phyloP scores from a whole-genome alignment of 2,888 invertebrate genomes.

The Drosophila anomalipes region DNA sequence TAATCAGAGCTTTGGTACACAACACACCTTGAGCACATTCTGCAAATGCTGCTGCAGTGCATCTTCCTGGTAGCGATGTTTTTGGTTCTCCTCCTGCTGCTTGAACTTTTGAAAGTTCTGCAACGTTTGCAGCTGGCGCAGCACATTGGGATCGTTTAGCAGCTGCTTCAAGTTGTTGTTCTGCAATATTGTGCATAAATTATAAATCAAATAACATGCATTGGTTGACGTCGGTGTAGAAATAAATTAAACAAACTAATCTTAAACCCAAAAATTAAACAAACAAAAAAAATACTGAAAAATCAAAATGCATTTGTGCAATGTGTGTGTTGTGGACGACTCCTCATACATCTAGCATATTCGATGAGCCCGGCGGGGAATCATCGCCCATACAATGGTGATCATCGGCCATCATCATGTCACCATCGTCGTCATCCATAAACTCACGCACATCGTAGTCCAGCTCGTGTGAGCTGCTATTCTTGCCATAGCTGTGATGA shows the following conservation, averaged over 20 bases:
- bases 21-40: slow-evolving; percentile 89
- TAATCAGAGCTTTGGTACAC: not conserved
- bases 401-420: slow-evolving; percentile 64
- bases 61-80: slow-evolving; percentile 90
- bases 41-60: slow-evolving; percentile 91
- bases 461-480: slow-evolving; percentile 75
- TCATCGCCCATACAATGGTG: slow-evolving; percentile 78
- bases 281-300: slow-evolving; percentile 4
- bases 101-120: slow-evolving; percentile 86
- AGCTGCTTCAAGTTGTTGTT: slow-evolving; percentile 85
- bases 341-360: slow-evolving; percentile 79
- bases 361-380: slow-evolving; percentile 78
- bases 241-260: slow-evolving; percentile 29
- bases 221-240: not conserved
- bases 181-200: slow-evolving; percentile 64
- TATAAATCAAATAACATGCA: not conserved
- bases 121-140: slow-evolving; percentile 94
- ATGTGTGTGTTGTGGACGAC: not conserved
- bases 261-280: slow-evolving; percentile 20
- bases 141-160: slow-evolving; percentile 93
- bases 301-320: slow-evolving; percentile 9
- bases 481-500: slow-evolving; percentile 74
- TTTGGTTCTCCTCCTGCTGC: slow-evolving; percentile 89
- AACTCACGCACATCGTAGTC: slow-evolving; percentile 73
- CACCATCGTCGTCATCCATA: slow-evolving; percentile 70